phyloP scores from a whole-genome alignment of 2,113 vertebrate species.

The Halcyon malimbica region DNA sequence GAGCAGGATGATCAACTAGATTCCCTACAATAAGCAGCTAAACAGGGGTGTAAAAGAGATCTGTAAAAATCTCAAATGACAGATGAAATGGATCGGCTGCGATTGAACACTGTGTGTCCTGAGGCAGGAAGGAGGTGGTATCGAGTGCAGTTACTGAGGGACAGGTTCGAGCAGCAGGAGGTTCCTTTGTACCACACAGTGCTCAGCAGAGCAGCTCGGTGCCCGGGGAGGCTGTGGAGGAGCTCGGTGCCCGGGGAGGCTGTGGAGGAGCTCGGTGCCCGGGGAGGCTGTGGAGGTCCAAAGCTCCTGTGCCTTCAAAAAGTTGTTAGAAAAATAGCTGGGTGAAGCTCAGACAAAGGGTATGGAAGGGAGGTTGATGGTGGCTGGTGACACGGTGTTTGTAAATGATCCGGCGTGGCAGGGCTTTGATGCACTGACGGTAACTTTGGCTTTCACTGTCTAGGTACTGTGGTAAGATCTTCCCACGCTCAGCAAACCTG shows the following conservation, averaged over 20 bases:
- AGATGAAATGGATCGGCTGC: background rate
- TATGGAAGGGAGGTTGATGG: fast-evolving
- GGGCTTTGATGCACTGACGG: background rate
- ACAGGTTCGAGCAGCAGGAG: background rate
- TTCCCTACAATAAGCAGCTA: background rate
- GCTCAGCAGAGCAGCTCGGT: background rate
- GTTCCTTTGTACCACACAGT: background rate
- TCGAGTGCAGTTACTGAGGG: background rate
- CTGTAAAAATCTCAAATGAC: background rate
- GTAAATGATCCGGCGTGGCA: fast-evolving
- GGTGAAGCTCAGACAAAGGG: background rate
- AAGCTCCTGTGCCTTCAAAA: background rate
- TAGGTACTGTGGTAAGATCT: slow-evolving; percentile 99
- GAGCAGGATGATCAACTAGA: background rate
- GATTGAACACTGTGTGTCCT: background rate
- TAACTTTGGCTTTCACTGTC: background rate
- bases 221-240: background rate
- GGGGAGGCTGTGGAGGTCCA: background rate
- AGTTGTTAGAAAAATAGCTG: background rate
- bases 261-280: background rate
- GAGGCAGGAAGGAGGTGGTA: background rate
- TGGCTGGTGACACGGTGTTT: background rate
- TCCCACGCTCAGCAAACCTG: slow-evolving; percentile 97
- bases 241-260: fast-evolving
- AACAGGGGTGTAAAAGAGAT: background rate